Conservation (phyloP, 1,140 invertebrate species). For the Pogonomyrmex barbatus region DNA sequence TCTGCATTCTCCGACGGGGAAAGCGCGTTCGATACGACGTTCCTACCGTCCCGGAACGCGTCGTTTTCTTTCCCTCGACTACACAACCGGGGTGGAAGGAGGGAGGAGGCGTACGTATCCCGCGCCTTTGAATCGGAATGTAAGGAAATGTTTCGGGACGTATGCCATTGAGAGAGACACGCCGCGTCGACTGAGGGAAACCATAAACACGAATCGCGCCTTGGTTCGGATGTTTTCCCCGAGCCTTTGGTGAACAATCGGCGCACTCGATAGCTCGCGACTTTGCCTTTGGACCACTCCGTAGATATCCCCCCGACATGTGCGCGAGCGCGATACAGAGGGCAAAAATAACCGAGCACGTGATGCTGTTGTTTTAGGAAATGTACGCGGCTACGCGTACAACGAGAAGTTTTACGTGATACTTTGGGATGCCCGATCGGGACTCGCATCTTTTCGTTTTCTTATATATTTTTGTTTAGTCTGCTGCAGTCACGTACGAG, state of each 20-base stretch:
- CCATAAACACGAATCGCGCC: slow-evolving; percentile 63
- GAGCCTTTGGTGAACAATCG: slow-evolving; percentile 11
- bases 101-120: neutral
- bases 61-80: slow-evolving; percentile 64
- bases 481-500: slow-evolving; percentile 58
- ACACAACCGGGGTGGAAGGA: neutral
- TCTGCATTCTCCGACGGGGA: slow-evolving; percentile 43
- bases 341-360: slow-evolving; percentile 47
- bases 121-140: slow-evolving; percentile 68
- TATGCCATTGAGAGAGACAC: slow-evolving; percentile 32
- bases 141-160: slow-evolving; percentile 56
- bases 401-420: slow-evolving; percentile 27
- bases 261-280: slow-evolving; percentile 13
- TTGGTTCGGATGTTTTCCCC: neutral
- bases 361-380: slow-evolving; percentile 46
- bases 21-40: slow-evolving; percentile 62
- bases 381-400: slow-evolving; percentile 10
- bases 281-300: neutral
- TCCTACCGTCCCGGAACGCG: slow-evolving; percentile 44
- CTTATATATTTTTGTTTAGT: slow-evolving; percentile 73
- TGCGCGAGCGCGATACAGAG: neutral
- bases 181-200: slow-evolving; percentile 33
- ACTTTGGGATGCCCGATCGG: slow-evolving; percentile 7
- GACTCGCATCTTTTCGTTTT: slow-evolving; percentile 31
- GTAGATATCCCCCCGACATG: neutral